Base-by-base conservation (phyloP, 2,888 invertebrate genomes). In the Caenorhabditis uteleia region DNA sequence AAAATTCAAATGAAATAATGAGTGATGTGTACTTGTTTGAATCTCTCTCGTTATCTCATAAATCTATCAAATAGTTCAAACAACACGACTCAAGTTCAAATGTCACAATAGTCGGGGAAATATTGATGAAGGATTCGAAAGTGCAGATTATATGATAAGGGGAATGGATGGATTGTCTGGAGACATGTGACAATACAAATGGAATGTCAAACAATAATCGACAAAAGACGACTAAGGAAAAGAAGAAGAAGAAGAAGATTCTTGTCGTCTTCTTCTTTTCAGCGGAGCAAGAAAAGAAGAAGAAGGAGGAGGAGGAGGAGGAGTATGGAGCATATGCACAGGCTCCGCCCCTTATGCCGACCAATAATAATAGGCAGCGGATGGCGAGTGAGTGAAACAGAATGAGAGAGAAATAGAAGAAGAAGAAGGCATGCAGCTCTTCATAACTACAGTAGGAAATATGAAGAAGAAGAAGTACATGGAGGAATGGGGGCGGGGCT, bases 201-300 rank as follows among this genome's bases (percentile, higher is more conserved):
- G 50, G 50, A 58, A 49, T 50, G 57, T 46, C 57, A 49, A 57
- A 46, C 29, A 20, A 46, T 46, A 54, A 39, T 38, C 46, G 45
- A 46, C 54, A 40, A 46, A 40, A 64, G 45, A 42, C 23, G 40
- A 44, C 46, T 48, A 56, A 46, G 40, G 44, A 26, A 27, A 26
- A 18, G 39, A 8, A 45, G 18, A 45, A 43, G 29, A 29, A 29
- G 12, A 29, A 6, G 29, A 29, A 29, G 29, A 29, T 8, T 8
- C 6, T 29, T 7, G 8, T 8, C 10, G 39, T 7, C n/a, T 18
- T 7, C 16, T 23, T 25, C 26, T n/a, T 34, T n/a, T 8, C 29
- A 12, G 29, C 29, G 29, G 29, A 8, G 29, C 29, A 8, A 12
- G 12, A 8, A 12, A 29, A 33, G 27, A 21, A 56, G 26, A 40